Evolutionary conservation across 2,888 invertebrate species (phyloP).

Genomic region (Prenolepis imparis): DNA sequence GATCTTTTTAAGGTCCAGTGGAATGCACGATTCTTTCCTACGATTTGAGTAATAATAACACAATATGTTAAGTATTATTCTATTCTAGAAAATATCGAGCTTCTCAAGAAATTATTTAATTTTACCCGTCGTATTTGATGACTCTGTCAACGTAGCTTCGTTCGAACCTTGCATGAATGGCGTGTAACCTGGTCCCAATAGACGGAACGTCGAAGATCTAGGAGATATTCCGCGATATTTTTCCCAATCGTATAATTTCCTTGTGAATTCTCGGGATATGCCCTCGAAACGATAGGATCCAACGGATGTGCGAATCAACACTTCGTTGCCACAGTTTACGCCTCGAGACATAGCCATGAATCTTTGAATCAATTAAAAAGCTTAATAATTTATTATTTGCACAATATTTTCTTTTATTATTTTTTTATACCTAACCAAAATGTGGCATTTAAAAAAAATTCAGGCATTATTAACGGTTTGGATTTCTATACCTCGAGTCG

Average conservation of each 20-base stretch:
- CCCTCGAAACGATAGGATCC: slow-evolving; percentile 95
- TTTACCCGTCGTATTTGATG: slow-evolving; percentile 49
- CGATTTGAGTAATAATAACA: slow-evolving; percentile 17
- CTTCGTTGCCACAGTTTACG: slow-evolving; percentile 86
- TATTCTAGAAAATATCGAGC: not conserved
- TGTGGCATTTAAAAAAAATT: not conserved
- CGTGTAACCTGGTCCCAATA: slow-evolving; percentile 88
- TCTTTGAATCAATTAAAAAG: slow-evolving; percentile 39
- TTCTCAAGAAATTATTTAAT: not conserved
- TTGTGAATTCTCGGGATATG: slow-evolving; percentile 95
- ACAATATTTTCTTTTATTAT: not conserved
- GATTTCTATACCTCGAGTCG: slow-evolving; percentile 87
- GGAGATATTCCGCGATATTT: slow-evolving; percentile 95
- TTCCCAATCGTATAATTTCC: slow-evolving; percentile 96
- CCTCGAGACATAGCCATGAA: slow-evolving; percentile 45
- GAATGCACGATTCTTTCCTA: slow-evolving; percentile 60
- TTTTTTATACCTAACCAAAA: not conserved
- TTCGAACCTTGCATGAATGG: slow-evolving; percentile 54
- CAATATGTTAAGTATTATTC: not conserved
- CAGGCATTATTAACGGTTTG: not conserved
- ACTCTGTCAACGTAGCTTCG: slow-evolving; percentile 27
- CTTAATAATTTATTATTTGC: not conserved
- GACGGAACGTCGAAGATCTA: slow-evolving; percentile 94
- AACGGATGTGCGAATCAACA: slow-evolving; percentile 93
- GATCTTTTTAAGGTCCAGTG: slow-evolving; percentile 87